phyloP scores from a whole-genome alignment of 2,797 vertebrate genomes.

The Helostoma temminkii region DNA sequence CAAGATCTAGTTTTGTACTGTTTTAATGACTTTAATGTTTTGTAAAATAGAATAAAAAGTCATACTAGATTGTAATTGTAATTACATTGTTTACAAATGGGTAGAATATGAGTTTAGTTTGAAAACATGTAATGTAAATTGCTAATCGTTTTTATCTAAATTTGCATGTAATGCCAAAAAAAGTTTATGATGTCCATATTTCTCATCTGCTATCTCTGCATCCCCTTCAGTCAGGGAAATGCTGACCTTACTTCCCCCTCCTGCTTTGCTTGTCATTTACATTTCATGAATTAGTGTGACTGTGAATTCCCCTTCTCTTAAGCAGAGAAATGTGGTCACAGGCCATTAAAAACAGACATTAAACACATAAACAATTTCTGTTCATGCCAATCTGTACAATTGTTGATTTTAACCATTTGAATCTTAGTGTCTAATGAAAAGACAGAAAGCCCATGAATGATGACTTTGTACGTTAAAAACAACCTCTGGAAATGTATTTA shows the following conservation, averaged over 20 bases:
- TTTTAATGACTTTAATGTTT: background rate
- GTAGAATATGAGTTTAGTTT: too few relatives aligned
- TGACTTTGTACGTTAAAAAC: background rate
- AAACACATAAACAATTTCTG: slow-evolving; percentile 60
- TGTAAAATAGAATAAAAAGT: background rate
- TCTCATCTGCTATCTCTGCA: background rate
- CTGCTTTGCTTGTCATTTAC: slow-evolving; percentile 72
- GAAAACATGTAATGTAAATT: background rate
- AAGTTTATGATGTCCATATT: background rate
- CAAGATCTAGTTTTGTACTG: too few relatives aligned
- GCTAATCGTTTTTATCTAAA: background rate
- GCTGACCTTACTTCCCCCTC: slow-evolving; percentile 44
- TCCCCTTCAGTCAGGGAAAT: slow-evolving; percentile 36
- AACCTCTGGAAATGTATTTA: background rate
- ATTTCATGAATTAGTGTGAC: slow-evolving; percentile 58
- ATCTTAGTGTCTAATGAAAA: background rate
- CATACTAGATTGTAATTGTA: background rate
- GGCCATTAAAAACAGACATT: slow-evolving; percentile 53
- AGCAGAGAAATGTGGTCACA: slow-evolving; percentile 68
- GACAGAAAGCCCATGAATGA: rapidly evolving
- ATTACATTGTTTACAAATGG: background rate
- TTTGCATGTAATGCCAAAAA: background rate
- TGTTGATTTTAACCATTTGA: background rate
- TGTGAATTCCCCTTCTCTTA: slow-evolving; percentile 72
- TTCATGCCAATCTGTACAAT: slow-evolving; percentile 38